These are phyloP conservation scores for Syritta pipiens DNA, from an alignment of 2,888 invertebrate genomes.

Conservation along the genomic window DNA sequence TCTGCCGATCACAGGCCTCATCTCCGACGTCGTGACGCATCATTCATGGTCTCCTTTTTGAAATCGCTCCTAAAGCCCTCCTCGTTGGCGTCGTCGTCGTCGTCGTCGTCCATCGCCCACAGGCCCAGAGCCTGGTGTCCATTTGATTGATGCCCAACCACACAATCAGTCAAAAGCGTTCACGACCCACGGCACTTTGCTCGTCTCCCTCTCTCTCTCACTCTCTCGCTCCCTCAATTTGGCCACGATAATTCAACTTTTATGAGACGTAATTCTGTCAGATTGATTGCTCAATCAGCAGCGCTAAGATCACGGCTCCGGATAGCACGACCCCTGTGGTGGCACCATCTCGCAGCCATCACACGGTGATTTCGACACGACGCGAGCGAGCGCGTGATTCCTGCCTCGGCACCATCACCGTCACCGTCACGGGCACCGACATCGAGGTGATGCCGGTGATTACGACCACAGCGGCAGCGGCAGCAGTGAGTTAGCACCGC, in stretches of 20 bases:
- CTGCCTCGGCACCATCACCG: slow-evolving; percentile 17
- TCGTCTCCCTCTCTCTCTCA: no score
- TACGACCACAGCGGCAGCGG: slow-evolving; percentile 38
- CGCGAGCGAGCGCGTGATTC: slow-evolving; percentile 57
- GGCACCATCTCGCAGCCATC: slow-evolving; percentile 37
- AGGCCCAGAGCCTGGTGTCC: slow-evolving; percentile 27
- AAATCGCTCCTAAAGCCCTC: neutral
- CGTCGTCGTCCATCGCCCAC: neutral
- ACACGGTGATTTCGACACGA: slow-evolving; percentile 48
- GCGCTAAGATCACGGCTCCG: slow-evolving; percentile 63
- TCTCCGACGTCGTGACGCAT: slow-evolving; percentile 13
- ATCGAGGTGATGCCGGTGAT: slow-evolving; percentile 40
- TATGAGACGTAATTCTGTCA: slow-evolving; percentile 69
- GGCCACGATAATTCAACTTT: slow-evolving; percentile 67
- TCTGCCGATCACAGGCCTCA: slow-evolving; percentile 41
- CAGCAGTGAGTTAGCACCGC: neutral
- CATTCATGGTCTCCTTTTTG: slow-evolving; percentile 8
- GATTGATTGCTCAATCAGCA: slow-evolving; percentile 76
- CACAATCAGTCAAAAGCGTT: slow-evolving; percentile 61
- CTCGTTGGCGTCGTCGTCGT: neutral
- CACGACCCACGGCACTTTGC: slow-evolving; percentile 62
- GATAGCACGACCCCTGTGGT: slow-evolving; percentile 68
- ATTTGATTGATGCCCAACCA: slow-evolving; percentile 62
- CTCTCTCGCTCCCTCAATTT: slow-evolving; percentile 64
- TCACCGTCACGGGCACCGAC: slow-evolving; percentile 3